Evolutionary conservation across 2,113 vertebrate species (phyloP).

Genomic region (Colaptes auratus): DNA sequence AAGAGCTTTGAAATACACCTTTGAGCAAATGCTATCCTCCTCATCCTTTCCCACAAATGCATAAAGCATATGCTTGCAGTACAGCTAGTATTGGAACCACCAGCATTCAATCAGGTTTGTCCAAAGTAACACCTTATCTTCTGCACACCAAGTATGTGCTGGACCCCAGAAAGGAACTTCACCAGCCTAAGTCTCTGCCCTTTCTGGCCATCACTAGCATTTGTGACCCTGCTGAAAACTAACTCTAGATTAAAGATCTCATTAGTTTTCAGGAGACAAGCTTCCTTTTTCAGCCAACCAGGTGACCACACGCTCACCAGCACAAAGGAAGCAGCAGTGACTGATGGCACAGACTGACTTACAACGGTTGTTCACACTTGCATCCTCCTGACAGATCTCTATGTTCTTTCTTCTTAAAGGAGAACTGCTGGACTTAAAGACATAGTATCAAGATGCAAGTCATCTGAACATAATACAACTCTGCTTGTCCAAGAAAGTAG

Average conservation of each 20-base stretch:
- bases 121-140: background rate
- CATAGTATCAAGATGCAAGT: background rate
- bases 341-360: background rate
- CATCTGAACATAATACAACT: background rate
- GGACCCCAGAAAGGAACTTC: background rate
- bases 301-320: background rate
- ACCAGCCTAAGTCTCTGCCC: background rate
- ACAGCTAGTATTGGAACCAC: background rate
- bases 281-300: background rate
- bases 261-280: background rate
- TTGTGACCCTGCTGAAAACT: background rate
- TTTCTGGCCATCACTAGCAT: background rate
- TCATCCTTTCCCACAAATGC: background rate
- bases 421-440: background rate
- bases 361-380: background rate
- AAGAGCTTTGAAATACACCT: background rate
- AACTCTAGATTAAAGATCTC: background rate
- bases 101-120: background rate
- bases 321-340: background rate
- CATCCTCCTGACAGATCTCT: background rate
- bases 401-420: background rate
- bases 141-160: background rate
- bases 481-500: background rate
- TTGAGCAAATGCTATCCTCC: background rate
- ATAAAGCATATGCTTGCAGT: background rate